Base-by-base conservation (phyloP, 2,113 vertebrate genomes). In the Leptobrachium ailaonicum region DNA sequence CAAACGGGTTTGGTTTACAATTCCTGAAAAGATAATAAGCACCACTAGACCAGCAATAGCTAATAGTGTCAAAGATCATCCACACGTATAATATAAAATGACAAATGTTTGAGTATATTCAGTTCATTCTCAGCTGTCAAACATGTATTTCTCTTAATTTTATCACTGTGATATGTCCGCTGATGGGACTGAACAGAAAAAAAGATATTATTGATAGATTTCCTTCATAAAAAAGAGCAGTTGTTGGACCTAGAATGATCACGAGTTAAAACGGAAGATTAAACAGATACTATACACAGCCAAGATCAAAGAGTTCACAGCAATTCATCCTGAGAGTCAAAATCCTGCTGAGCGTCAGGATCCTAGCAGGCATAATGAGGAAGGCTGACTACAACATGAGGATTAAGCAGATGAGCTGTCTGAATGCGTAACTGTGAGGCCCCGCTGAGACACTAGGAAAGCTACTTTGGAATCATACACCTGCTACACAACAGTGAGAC, bases 381-480 rank as follows among this genome's bases (percentile, higher is more conserved):
- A 92, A 92, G 89, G 90, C 86, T 92, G 91, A 90, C 90, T 92
- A 87, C 92, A 94, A 91, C 90, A 90, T 88, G 91, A 88, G 92
- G 91, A 93, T 93, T 93, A 93, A 92, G 91, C 90, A 93, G 92
- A 93, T 90, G 91, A 92, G 89, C 91, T 88, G 87, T 91, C 91
- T 73, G 80, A 91, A 90, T 88, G 87, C 86, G 82, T 56, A 62
- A 90, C 88, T 87, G 79, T 84, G 85, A 85, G 83, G 84, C 85
- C 91, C 91, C 88, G 88, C 88, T 85, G 92, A 88, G 91, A 86
- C 87, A 88, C 90, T 91, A 90, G 89, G 89, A 91, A 91, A 90
- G 92, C 87, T 86, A 87, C 88, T 92, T 86, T 87, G 88, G 87
- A 90, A 88, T 84, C 67, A 73, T 87, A 86, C 91, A 94, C 92